Percentiles rank a stretch among this genome's conserved stretches.
Conservation (phyloP, 1,140 invertebrate genomes). For the Drosophila paulistorum region DNA sequence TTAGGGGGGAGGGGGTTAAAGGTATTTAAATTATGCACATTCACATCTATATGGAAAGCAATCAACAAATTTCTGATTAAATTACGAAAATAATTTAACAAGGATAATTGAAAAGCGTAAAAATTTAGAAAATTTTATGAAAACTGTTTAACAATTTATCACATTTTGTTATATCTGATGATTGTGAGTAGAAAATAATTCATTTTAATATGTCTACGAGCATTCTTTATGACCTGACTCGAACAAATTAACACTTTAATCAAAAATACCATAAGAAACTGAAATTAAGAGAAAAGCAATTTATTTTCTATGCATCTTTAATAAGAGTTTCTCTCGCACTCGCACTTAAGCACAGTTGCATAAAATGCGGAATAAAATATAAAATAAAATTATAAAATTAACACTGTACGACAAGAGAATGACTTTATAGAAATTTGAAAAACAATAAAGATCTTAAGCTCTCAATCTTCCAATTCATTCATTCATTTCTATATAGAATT, state of each 20-base stretch:
- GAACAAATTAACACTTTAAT: background rate
- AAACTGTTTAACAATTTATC: background rate
- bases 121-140: background rate
- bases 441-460: no score
- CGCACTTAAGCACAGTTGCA: background rate
- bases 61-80: background rate
- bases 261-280: background rate
- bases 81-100: conserved; percentile 1
- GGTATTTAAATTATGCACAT: background rate
- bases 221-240: background rate
- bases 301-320: background rate
- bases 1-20: background rate
- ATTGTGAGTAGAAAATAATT: no score
- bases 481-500: no score
- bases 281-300: background rate
- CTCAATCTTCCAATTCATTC: no score
- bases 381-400: background rate
- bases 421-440: no score
- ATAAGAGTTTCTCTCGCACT: background rate
- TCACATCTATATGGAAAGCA: background rate
- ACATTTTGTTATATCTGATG: no score
- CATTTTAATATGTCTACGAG: no score
- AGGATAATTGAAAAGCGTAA: background rate
- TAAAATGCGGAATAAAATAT: background rate
- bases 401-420: background rate